Conservation (phyloP, 2,113 vertebrate species). For the Hypanus sabinus region DNA sequence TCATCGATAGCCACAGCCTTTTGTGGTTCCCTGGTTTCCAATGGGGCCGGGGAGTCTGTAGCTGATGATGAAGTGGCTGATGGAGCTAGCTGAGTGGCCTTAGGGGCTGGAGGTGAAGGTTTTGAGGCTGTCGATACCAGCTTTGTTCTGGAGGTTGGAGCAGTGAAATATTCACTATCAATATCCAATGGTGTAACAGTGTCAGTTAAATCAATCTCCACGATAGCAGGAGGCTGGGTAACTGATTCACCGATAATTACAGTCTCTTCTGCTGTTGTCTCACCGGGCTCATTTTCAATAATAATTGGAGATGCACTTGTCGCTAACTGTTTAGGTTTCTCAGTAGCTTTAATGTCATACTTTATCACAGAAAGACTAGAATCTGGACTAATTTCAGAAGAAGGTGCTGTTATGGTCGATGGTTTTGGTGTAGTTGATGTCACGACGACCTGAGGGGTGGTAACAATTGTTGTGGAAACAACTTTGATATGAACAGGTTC, state of each 20-base stretch:
- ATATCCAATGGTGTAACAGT: constrained; percentile 53
- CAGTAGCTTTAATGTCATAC: constrained; percentile 40
- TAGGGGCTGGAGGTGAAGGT: neutral
- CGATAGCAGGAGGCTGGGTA: constrained; percentile 29
- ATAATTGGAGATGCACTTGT: constrained; percentile 47
- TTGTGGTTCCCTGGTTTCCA: constrained; percentile 48
- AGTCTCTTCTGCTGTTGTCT: constrained; percentile 54
- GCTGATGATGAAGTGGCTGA: constrained; percentile 4
- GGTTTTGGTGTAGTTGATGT: neutral
- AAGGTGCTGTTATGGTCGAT: constrained; percentile 24
- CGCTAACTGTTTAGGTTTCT: constrained; percentile 40
- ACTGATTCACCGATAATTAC: constrained; percentile 57
- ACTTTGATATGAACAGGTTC: neutral
- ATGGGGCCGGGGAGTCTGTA: constrained; percentile 44
- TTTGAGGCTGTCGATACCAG: neutral
- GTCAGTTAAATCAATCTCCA: constrained; percentile 47
- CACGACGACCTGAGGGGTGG: too few relatives aligned
- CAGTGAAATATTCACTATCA: constrained; percentile 63
- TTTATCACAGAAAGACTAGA: neutral
- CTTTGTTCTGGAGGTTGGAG: constrained; percentile 41
- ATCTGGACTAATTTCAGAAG: neutral
- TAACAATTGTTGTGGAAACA: too few relatives aligned
- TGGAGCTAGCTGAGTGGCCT: neutral
- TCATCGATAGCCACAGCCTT: constrained; percentile 45
- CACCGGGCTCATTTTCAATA: constrained; percentile 50